Evolutionary conservation across 1,140 invertebrate genomes (phyloP).

Genomic region (Neuroterus valhalla): DNA sequence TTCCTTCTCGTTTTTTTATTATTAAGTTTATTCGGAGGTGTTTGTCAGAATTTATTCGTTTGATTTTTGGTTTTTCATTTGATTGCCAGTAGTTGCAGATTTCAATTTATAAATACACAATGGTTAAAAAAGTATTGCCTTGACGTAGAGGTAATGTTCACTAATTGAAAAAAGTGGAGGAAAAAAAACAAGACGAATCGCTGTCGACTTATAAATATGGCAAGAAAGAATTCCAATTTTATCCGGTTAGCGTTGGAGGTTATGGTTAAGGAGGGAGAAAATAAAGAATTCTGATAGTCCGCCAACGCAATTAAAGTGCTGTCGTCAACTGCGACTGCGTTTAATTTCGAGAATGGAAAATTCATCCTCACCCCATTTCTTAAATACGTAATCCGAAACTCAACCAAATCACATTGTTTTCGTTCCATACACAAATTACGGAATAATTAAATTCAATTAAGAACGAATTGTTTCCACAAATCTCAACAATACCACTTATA

Average conservation of each 20-base stretch:
- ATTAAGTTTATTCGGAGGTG: no score
- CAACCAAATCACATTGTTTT: slow-evolving; percentile 16
- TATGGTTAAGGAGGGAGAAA: background rate
- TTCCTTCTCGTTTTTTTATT: no score
- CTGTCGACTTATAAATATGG: slow-evolving; percentile 18
- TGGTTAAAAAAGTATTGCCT: background rate
- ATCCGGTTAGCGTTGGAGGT: background rate
- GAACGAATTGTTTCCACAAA: slow-evolving; percentile 15
- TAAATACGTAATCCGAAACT: slow-evolving; percentile 30
- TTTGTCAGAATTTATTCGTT: no score
- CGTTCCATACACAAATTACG: slow-evolving; percentile 20
- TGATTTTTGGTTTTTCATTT: no score
- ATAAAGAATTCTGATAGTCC: slow-evolving; percentile 3
- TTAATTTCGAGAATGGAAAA: slow-evolving; percentile 19
- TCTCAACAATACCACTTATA: slow-evolving; percentile 6
- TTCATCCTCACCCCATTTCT: slow-evolving; percentile 21
- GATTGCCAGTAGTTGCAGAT: no score
- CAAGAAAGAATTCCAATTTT: slow-evolving; percentile 19
- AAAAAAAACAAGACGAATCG: background rate
- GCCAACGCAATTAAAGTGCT: slow-evolving; percentile 25
- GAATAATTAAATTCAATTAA: slow-evolving; percentile 29
- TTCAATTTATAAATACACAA: no score
- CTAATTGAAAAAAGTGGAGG: slow-evolving; percentile 1
- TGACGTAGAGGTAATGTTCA: background rate
- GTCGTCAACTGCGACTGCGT: slow-evolving; percentile 18